A percentile compares a stretch with the other conserved stretches of the same genome.
Conservation (phyloP, 1,140 invertebrate genomes). For the Micrasema minimum region DNA sequence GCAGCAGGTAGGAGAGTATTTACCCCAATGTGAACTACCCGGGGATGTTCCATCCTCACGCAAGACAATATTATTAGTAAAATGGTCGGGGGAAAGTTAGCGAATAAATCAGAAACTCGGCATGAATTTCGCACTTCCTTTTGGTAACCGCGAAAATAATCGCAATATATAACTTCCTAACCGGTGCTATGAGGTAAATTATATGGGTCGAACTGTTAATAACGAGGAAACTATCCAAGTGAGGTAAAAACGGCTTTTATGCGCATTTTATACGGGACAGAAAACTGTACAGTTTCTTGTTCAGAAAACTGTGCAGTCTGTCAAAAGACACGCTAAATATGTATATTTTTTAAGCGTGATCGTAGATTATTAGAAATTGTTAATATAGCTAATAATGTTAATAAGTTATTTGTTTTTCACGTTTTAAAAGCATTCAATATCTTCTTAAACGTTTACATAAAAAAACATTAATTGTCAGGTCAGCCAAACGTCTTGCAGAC, state of each 20-base stretch:
- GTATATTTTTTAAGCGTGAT: too few species aligned
- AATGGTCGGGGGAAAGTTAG: constrained; percentile 44
- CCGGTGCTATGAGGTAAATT: constrained; percentile 22
- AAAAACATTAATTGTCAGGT: too few species aligned
- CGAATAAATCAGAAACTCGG: constrained; percentile 51
- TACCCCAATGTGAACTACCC: constrained; percentile 10
- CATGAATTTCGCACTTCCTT: constrained; percentile 52
- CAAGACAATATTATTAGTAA: constrained; percentile 53
- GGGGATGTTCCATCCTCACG: constrained; percentile 11
- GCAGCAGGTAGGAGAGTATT: constrained; percentile 20
- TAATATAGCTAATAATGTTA: too few species aligned
- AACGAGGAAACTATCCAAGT: constrained; percentile 12
- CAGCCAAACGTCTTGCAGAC: too few species aligned
- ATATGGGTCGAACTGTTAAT: constrained; percentile 18
- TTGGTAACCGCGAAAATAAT: constrained; percentile 47
- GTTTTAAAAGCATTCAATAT: too few species aligned
- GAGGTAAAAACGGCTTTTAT: background rate
- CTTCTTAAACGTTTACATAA: too few species aligned
- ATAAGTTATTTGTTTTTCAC: too few species aligned
- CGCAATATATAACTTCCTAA: constrained; percentile 44
- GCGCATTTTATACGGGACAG: too few species aligned
- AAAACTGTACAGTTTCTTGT: too few species aligned
- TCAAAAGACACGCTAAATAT: too few species aligned
- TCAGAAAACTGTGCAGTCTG: too few species aligned
- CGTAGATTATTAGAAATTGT: too few species aligned